phyloP scores from a whole-genome alignment of 1,140 invertebrate genomes.

The Apis dorsata region DNA sequence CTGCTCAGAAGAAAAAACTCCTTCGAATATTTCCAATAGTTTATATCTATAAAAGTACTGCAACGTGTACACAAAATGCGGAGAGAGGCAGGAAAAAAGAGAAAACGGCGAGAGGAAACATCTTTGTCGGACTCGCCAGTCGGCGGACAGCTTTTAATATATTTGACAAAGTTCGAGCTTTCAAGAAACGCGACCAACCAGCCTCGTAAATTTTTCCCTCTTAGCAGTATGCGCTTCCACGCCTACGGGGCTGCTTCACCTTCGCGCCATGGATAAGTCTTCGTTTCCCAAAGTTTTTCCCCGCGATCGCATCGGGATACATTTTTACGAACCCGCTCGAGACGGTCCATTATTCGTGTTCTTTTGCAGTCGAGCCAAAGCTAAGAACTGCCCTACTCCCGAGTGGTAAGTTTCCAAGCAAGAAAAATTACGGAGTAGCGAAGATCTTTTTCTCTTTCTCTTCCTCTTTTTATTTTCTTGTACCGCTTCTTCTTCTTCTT shows the following conservation, averaged over 20 bases:
- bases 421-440: neutral
- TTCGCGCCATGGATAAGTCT: slow-evolving; percentile 48
- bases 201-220: slow-evolving; percentile 53
- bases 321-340: slow-evolving; percentile 49
- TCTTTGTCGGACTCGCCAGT: slow-evolving; percentile 54
- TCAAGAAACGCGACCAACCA: slow-evolving; percentile 47
- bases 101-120: slow-evolving; percentile 37
- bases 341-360: slow-evolving; percentile 25
- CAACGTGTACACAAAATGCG: neutral
- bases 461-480: neutral
- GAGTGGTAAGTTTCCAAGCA: neutral
- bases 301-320: slow-evolving; percentile 44
- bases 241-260: slow-evolving; percentile 4
- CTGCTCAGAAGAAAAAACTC: neutral
- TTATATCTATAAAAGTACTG: slow-evolving; percentile 13
- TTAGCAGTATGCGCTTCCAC: slow-evolving; percentile 49
- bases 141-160: slow-evolving; percentile 63
- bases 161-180: slow-evolving; percentile 66
- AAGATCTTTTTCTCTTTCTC: too few relatives aligned
- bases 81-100: neutral
- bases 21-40: slow-evolving; percentile 11
- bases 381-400: neutral
- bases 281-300: slow-evolving; percentile 62
- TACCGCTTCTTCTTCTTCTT: neutral
- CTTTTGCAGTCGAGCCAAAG: neutral